Evolutionary conservation across 1,140 invertebrate species (phyloP).

Genomic region (Lithobius niger): DNA sequence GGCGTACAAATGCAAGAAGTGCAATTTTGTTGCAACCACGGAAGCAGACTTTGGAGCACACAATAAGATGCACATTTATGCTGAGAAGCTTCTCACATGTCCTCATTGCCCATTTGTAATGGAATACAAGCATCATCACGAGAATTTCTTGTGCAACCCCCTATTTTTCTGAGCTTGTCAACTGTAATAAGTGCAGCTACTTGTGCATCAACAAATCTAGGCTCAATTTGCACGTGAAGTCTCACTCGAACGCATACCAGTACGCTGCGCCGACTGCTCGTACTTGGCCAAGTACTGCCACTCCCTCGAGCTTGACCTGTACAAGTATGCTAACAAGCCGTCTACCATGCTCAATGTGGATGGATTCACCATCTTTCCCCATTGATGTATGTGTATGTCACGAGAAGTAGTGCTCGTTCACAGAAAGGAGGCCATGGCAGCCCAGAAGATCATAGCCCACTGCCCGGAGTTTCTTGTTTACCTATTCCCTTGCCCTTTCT

Average conservation of each 20-base stretch:
- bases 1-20: conserved; percentile 84
- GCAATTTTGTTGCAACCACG: conserved; percentile 63
- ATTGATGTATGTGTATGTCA: conserved; percentile 82
- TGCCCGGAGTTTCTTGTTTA: conserved; percentile 15
- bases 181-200: conserved; percentile 82
- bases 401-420: conserved; percentile 62
- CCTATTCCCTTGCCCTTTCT: conserved; percentile 16
- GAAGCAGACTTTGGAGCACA: conserved; percentile 92
- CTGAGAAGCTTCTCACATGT: conserved; percentile 81
- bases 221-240: conserved; percentile 97
- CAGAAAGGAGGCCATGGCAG: conserved; percentile 28
- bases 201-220: conserved; percentile 98
- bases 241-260: conserved; percentile 92
- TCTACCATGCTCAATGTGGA: conserved; percentile 74
- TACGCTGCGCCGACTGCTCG: conserved; percentile 89
- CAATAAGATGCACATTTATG: conserved; percentile 74
- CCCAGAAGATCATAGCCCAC: background rate
- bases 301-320: conserved; percentile 85
- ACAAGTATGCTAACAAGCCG: conserved; percentile 79
- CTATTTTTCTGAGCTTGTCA: conserved; percentile 88
- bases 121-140: conserved; percentile 96
- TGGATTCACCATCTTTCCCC: conserved; percentile 67
- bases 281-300: conserved; percentile 98
- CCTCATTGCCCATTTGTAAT: conserved; percentile 92
- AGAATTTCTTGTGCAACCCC: conserved; percentile 96